phyloP scores from a whole-genome alignment of 1,140 invertebrate species.

The Probaryconus sp. region DNA sequence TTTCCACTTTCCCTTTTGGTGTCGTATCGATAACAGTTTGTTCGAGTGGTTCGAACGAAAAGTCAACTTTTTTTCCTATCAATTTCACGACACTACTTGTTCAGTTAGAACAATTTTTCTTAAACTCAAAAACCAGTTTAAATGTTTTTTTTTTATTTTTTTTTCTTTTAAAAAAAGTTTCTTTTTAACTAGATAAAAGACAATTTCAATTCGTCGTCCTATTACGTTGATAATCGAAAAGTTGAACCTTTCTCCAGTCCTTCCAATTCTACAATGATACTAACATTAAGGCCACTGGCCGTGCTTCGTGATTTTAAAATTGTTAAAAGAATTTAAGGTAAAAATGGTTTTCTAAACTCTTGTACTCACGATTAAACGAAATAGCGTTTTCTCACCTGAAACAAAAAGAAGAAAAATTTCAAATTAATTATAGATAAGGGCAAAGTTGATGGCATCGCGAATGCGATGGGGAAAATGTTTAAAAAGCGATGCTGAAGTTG shows the following conservation, averaged over 20 bases:
- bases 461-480: no score
- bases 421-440: conserved; percentile 5
- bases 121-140: no score
- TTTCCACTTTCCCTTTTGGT: conserved; percentile 52
- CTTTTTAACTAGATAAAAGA: no score
- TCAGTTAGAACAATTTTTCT: no score
- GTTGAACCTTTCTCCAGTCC: conserved; percentile 56
- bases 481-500: no score
- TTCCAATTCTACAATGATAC: conserved; percentile 42
- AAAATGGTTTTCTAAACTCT: neutral
- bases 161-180: no score
- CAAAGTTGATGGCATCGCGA: neutral
- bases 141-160: no score
- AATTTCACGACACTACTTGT: no score
- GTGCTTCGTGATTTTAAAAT: conserved; percentile 22
- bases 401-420: conserved; percentile 10
- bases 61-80: conserved; percentile 55
- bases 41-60: conserved; percentile 64
- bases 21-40: conserved; percentile 43
- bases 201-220: neutral
- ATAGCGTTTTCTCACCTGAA: conserved; percentile 24
- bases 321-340: conserved; percentile 1
- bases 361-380: conserved; percentile 9
- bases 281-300: no score
- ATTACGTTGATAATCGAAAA: no score